phyloP scores from a whole-genome alignment of 2,797 vertebrate genomes.

The Pelodytes ibericus region DNA sequence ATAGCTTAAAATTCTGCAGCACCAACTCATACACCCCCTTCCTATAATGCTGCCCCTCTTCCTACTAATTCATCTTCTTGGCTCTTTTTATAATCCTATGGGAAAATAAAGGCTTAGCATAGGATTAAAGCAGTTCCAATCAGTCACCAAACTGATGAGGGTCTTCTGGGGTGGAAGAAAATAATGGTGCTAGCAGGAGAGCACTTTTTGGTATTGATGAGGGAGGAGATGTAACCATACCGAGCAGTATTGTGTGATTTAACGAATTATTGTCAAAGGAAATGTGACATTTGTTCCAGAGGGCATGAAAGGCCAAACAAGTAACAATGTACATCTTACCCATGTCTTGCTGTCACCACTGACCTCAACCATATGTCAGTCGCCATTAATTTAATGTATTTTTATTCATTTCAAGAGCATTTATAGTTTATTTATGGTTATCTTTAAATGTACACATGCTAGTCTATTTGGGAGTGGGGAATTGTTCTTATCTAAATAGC shows the following conservation, averaged over 20 bases:
- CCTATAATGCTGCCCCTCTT: neutral
- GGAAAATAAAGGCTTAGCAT: neutral
- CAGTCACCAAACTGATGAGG: neutral
- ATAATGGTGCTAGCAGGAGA: neutral
- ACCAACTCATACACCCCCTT: neutral
- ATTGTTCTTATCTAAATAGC: too few relatives aligned
- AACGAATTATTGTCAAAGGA: neutral
- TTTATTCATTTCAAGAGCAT: too few relatives aligned
- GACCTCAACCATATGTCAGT: too few relatives aligned
- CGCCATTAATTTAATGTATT: too few relatives aligned
- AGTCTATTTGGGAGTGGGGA: too few relatives aligned
- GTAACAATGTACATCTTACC: too few relatives aligned
- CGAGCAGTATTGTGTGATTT: neutral
- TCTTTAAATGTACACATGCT: too few relatives aligned
- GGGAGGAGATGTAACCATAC: neutral
- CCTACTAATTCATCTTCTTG: neutral
- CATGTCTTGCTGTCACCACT: too few relatives aligned
- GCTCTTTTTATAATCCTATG: too few relatives aligned
- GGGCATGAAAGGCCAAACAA: neutral
- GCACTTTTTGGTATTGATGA: neutral
- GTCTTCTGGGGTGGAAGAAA: neutral
- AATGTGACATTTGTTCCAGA: neutral
- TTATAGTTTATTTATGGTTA: too few relatives aligned
- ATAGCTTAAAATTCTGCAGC: too few relatives aligned
- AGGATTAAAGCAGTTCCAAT: neutral